A percentile compares a stretch with the other conserved stretches of the same genome.
Evolutionary conservation across 2,888 invertebrate genomes (phyloP).

Genomic region (Agrochola litura): DNA sequence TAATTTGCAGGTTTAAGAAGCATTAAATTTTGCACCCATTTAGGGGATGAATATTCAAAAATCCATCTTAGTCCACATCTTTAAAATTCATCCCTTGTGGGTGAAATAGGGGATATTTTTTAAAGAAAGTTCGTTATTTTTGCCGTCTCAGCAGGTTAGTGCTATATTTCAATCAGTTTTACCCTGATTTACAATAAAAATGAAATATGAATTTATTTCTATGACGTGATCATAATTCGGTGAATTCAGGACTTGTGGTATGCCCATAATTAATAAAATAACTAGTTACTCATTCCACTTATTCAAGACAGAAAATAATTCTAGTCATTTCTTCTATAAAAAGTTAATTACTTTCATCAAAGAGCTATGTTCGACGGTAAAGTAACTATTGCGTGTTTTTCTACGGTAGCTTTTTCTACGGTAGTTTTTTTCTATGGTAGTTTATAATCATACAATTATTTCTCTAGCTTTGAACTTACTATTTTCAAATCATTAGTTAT

Average conservation of each 20-base stretch:
- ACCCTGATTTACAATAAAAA: no score
- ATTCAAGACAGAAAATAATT: slow-evolving; percentile 23
- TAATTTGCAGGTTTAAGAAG: background rate
- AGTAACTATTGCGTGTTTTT: slow-evolving; percentile 50
- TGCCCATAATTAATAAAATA: slow-evolving; percentile 9
- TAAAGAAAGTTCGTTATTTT: background rate
- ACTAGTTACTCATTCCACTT: background rate
- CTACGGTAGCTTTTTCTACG: slow-evolving; percentile 20
- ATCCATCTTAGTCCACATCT: no score
- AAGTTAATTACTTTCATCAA: slow-evolving; percentile 43
- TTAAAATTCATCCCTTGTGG: background rate
- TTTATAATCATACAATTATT: slow-evolving; percentile 58
- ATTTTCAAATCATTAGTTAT: slow-evolving; percentile 58
- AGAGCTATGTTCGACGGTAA: slow-evolving; percentile 22
- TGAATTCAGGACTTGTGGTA: background rate
- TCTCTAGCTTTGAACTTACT: slow-evolving; percentile 40
- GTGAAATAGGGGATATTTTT: background rate
- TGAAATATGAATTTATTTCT: background rate
- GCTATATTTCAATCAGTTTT: background rate
- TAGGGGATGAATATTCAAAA: no score
- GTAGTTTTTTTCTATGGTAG: slow-evolving; percentile 24
- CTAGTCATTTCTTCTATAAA: slow-evolving; percentile 22
- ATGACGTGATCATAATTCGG: background rate
- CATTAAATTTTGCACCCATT: no score
- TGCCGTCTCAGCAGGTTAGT: background rate